These are phyloP conservation scores for Ranitomeya imitator DNA, from an alignment of 2,113 vertebrate species.

Conservation along the genomic window DNA sequence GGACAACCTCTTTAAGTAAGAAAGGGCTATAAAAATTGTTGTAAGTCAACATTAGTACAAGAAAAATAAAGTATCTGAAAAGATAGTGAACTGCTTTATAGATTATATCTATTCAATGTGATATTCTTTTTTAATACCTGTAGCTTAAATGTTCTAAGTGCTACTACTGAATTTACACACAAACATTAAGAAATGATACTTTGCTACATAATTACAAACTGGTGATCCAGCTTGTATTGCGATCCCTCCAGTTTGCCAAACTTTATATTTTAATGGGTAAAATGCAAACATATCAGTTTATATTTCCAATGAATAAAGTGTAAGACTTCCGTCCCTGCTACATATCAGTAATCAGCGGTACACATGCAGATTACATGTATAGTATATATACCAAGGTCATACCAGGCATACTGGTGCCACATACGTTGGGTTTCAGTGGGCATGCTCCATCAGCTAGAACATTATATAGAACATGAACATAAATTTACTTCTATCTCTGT, in stretches of 20 bases:
- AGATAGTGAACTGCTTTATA: not conserved
- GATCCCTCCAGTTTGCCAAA: not conserved
- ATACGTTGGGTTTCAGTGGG: not conserved
- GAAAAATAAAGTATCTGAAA: no score
- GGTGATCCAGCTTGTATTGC: no score
- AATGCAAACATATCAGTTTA: not conserved
- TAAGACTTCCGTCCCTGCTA: not conserved
- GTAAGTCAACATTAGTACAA: no score
- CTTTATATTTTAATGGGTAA: no score
- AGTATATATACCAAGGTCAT: not conserved
- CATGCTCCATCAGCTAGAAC: not conserved
- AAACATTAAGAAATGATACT: not conserved
- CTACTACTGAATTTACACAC: not conserved
- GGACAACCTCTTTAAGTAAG: no score
- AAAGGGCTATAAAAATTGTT: no score
- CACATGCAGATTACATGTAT: no score
- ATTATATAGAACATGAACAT: not conserved
- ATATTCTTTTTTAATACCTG: not conserved
- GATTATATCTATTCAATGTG: not conserved
- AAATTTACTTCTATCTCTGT: not conserved
- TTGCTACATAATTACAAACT: conserved; percentile 13
- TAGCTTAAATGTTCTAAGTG: not conserved
- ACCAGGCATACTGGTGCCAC: not conserved
- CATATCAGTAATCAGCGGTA: not conserved
- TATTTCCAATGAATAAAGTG: not conserved